Conservation (phyloP, 2,113 vertebrate species). For the Cyrtonyx montezumae region DNA sequence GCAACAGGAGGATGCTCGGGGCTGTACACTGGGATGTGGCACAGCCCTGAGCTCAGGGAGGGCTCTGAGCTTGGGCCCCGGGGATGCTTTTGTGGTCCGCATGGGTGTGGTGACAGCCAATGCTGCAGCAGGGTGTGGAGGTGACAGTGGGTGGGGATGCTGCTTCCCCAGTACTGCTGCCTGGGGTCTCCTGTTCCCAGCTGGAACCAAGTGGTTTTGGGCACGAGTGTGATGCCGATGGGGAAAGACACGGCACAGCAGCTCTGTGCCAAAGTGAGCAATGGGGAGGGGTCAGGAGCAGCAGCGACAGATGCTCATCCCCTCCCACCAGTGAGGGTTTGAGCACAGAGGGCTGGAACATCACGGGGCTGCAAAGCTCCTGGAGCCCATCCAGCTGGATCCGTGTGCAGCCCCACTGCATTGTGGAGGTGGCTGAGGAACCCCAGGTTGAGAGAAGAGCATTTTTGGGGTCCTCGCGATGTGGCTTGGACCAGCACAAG, state of each 20-base stretch:
- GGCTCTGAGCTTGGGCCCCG: background rate
- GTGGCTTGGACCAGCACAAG: background rate
- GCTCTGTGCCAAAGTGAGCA: background rate
- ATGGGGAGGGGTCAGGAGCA: background rate
- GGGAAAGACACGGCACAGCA: background rate
- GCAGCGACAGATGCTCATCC: background rate
- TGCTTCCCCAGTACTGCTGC: accelerated
- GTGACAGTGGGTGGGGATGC: background rate
- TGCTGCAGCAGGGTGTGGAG: background rate
- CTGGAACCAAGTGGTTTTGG: background rate
- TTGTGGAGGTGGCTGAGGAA: background rate
- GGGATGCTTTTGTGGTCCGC: background rate
- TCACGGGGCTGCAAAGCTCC: background rate
- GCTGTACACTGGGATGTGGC: accelerated
- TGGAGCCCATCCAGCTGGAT: background rate
- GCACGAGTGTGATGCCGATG: accelerated
- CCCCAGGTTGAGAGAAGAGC: accelerated
- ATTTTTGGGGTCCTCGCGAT: accelerated
- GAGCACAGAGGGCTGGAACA: background rate
- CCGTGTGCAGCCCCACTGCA: accelerated
- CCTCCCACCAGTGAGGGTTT: background rate
- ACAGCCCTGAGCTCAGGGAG: background rate
- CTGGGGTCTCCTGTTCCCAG: background rate
- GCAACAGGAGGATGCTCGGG: background rate
- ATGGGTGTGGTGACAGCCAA: accelerated